Conservation (phyloP, 2,113 vertebrate species). For the Prionailurus bengalensis region DNA sequence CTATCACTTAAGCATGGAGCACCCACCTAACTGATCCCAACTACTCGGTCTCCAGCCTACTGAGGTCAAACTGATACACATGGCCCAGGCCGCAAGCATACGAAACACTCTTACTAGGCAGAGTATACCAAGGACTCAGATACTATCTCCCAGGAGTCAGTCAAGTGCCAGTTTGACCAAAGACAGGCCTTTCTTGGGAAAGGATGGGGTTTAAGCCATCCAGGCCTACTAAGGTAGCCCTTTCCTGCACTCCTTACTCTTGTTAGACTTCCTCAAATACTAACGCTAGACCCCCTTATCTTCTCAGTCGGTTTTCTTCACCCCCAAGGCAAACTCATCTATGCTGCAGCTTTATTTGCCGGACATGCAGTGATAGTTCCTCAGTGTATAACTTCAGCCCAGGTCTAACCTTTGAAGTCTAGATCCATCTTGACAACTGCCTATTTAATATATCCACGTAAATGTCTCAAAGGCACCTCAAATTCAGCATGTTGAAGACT, state of each 20-base stretch:
- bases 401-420: background rate
- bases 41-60: background rate
- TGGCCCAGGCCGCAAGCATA: background rate
- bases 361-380: background rate
- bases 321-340: background rate
- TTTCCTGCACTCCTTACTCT: background rate
- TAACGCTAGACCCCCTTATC: background rate
- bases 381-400: background rate
- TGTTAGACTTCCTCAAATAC: constrained; percentile 15
- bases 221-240: background rate
- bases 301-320: background rate
- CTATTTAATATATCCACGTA: background rate
- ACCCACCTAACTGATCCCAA: background rate
- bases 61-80: background rate
- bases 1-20: background rate
- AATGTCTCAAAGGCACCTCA: background rate
- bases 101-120: background rate
- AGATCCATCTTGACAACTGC: background rate
- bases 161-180: background rate
- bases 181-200: constrained; percentile 1
- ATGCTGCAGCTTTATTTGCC: background rate
- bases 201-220: background rate
- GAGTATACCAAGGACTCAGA: background rate
- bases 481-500: background rate
- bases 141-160: background rate